Evolutionary conservation across 2,797 vertebrate genomes (phyloP), one percentile per base, ranked within the genome.

Genomic region (Synaphobranchus kaupii): DNA sequence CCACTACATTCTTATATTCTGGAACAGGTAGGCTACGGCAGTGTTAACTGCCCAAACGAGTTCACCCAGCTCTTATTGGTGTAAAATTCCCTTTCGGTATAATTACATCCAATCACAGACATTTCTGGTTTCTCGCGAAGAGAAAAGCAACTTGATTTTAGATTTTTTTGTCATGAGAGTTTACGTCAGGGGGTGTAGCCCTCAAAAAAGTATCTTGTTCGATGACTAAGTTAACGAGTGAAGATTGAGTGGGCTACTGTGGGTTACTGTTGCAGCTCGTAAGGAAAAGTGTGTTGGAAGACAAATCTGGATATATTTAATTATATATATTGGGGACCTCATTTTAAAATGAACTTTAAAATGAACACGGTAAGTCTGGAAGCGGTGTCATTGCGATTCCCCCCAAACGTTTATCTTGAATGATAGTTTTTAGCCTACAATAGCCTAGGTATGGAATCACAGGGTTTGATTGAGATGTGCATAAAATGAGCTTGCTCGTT

Each of bases 121-220:
- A 20, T 47, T 39, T 20, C 73, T 39, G 34, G 73, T 78, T 78
- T 22, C n/a, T 5, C 13, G 39, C 34, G 39, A 78, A 8, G 39
- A 8, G 12, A 44, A 78, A 22, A 78, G 13, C 73, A 44, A 44
- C 73, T 44, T 39, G 4, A 44, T 44, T 44, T 39, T 71, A 15
- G 68, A 31, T 78, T 44, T 78, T 28, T 6, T 78, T 78, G 73
- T 47, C 73, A 78, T 78, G 39, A 13, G 39, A 47, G 39, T 25
- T 78, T 44, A 78, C 73, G 73, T 78, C 73, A 78, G 73, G 39
- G 73, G 73, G 73, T 78, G 73, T 78, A 78, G 15, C 73, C 2
- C 34, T 78, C 2, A 44, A 47, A 76, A 76, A 76, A 76, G 34
- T 44, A 39, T 39, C 39, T 6, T 39, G 31, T 12, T 78, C 5